These are phyloP conservation scores for Archips xylosteana DNA, from an alignment of 2,888 invertebrate genomes.

Conservation along the genomic window DNA sequence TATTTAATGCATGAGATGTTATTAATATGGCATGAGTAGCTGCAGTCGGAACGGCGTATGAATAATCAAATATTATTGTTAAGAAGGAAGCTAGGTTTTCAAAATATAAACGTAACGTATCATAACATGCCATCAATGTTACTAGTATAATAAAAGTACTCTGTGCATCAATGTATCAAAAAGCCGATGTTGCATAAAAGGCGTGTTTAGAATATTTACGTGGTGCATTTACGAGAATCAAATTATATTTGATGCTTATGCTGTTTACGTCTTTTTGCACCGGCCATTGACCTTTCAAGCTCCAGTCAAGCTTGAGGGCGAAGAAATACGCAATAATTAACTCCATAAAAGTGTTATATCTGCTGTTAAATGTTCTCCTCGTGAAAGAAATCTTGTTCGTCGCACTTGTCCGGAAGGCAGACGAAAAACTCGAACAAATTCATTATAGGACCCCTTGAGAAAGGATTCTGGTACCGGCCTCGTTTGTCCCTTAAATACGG, in stretches of 20 bases:
- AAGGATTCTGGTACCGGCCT: constrained; percentile 96
- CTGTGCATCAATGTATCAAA: neutral
- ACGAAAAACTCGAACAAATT: constrained; percentile 97
- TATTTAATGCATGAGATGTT: neutral
- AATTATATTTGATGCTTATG: neutral
- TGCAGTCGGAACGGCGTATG: neutral
- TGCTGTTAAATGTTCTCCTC: constrained; percentile 85
- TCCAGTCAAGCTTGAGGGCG: neutral
- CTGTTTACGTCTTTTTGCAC: neutral
- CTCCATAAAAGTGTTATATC: neutral
- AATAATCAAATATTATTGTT: neutral
- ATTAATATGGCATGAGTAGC: neutral
- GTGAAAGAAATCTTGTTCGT: constrained; percentile 89
- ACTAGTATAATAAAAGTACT: too few species aligned
- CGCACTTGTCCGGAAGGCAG: constrained; percentile 92
- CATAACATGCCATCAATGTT: neutral
- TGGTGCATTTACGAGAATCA: neutral
- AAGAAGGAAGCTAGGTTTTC: neutral
- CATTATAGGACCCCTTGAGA: constrained; percentile 94
- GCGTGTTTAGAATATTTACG: neutral
- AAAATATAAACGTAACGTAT: neutral
- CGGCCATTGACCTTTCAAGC: neutral
- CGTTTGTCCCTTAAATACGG: constrained; percentile 95
- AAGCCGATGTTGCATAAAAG: neutral
- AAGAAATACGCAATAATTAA: neutral